A percentile compares a stretch with the other conserved stretches of the same genome.
Conservation (phyloP, 2,113 vertebrate species). For the Entosphenus tridentatus region DNA sequence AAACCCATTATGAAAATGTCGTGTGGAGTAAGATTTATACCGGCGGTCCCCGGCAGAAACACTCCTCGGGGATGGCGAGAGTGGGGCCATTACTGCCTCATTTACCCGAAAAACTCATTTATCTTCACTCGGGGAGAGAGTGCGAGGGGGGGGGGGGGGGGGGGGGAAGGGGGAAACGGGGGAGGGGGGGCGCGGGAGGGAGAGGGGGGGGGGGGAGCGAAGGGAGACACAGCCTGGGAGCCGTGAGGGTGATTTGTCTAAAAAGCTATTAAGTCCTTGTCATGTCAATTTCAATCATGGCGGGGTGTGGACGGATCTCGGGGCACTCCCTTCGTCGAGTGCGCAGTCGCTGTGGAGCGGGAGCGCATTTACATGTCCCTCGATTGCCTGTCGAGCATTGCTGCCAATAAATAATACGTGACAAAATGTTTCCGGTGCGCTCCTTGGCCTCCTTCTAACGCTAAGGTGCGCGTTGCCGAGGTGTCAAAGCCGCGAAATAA, state of each 20-base stretch:
- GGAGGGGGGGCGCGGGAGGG: background rate
- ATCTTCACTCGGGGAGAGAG: slow-evolving; percentile 3
- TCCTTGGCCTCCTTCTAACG: too few species aligned
- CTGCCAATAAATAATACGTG: too few species aligned
- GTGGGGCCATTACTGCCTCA: slow-evolving; percentile 3
- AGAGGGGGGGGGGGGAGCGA: background rate
- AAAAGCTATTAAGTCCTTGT: slow-evolving; percentile 6
- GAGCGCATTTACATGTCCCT: too few species aligned
- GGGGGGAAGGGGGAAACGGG: background rate
- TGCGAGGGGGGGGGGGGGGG: background rate
- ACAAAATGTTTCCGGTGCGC: too few species aligned
- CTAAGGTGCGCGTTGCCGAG: too few species aligned
- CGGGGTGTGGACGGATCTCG: slow-evolving; percentile 2
- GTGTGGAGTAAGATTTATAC: slow-evolving; percentile 5
- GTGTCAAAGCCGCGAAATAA: too few species aligned
- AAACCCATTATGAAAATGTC: slow-evolving; percentile 6
- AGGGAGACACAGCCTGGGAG: background rate
- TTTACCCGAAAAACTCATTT: slow-evolving; percentile 6
- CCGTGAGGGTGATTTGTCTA: slow-evolving; percentile 1
- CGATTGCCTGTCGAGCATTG: too few species aligned
- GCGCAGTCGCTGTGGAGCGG: too few species aligned
- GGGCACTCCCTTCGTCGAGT: background rate
- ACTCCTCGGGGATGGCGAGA: slow-evolving; percentile 3
- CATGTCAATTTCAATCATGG: slow-evolving; percentile 6
- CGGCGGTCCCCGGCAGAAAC: slow-evolving; percentile 4